phyloP scores from a whole-genome alignment of 2,888 invertebrate species.

The Lottia gigantea region DNA sequence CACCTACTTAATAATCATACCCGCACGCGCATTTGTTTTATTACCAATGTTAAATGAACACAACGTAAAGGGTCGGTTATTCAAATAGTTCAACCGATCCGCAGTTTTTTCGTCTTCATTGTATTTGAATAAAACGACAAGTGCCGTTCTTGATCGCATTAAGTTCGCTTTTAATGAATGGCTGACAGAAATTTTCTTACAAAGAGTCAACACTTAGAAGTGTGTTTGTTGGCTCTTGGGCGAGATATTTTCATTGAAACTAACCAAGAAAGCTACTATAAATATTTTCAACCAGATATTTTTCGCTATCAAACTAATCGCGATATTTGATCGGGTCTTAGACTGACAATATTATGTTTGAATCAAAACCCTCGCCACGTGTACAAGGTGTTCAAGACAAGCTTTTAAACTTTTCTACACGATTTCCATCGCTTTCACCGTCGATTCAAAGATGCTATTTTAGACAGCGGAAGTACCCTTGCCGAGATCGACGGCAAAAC shows the following conservation, averaged over 20 bases:
- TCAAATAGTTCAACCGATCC: not conserved
- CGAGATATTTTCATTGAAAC: not conserved
- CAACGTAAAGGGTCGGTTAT: not conserved
- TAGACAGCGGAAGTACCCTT: not conserved
- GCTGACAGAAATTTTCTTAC: not conserved
- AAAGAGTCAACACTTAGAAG: not conserved
- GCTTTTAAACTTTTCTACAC: too few species aligned
- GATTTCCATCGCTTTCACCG: too few species aligned
- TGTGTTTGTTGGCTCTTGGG: slow-evolving; percentile 5
- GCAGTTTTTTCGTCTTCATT: not conserved
- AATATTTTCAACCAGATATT: too few species aligned
- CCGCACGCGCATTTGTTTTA: slow-evolving; percentile 1
- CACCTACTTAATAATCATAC: not conserved
- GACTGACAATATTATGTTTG: too few species aligned
- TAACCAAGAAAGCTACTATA: too few species aligned
- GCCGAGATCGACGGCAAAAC: not conserved
- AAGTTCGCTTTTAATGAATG: slow-evolving; percentile 11
- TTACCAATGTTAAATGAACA: not conserved
- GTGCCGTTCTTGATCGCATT: not conserved
- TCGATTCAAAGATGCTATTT: not conserved
- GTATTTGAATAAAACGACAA: not conserved
- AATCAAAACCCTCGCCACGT: not conserved
- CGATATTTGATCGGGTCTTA: too few species aligned
- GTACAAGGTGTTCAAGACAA: not conserved
- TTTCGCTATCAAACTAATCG: too few species aligned